phyloP scores from a whole-genome alignment of 2,797 vertebrate species.

The Gymnodraco acuticeps region DNA sequence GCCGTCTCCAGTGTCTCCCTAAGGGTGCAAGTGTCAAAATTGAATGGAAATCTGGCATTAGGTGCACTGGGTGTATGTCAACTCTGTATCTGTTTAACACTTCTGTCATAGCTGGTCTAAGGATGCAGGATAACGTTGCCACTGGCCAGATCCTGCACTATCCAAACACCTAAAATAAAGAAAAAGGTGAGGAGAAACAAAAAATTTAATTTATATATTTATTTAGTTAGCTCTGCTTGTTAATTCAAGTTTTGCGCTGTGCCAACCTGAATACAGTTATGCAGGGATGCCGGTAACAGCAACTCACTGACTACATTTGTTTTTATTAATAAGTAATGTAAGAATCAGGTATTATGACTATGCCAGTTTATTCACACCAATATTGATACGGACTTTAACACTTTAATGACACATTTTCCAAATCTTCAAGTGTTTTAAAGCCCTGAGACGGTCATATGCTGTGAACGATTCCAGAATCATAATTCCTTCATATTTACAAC shows the following conservation, averaged over 20 bases:
- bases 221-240: no score
- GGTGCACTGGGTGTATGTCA: constrained; percentile 1
- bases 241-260: no score
- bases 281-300: background rate
- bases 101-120: constrained; percentile 29
- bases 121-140: constrained; percentile 3
- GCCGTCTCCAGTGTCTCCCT: constrained; percentile 1
- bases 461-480: constrained; percentile 45
- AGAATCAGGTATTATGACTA: constrained; percentile 3
- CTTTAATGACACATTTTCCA: constrained; percentile 52
- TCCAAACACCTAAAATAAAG: background rate
- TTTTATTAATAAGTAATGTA: constrained; percentile 13
- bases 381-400: constrained; percentile 19
- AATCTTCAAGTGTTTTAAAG: constrained; percentile 52
- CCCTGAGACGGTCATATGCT: constrained; percentile 26
- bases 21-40: constrained; percentile 13
- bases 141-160: constrained; percentile 11
- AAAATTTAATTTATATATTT: no score
- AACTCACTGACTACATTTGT: background rate
- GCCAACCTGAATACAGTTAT: background rate
- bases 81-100: constrained; percentile 7
- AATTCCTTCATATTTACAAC: constrained; percentile 63
- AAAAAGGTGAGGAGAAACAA: background rate
- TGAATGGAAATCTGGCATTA: constrained; percentile 6
- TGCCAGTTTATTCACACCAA: constrained; percentile 25